Evolutionary conservation across 2,797 vertebrate species (phyloP), one percentile per base, ranked within the genome.

Genomic region (Austrolebias charrua): DNA sequence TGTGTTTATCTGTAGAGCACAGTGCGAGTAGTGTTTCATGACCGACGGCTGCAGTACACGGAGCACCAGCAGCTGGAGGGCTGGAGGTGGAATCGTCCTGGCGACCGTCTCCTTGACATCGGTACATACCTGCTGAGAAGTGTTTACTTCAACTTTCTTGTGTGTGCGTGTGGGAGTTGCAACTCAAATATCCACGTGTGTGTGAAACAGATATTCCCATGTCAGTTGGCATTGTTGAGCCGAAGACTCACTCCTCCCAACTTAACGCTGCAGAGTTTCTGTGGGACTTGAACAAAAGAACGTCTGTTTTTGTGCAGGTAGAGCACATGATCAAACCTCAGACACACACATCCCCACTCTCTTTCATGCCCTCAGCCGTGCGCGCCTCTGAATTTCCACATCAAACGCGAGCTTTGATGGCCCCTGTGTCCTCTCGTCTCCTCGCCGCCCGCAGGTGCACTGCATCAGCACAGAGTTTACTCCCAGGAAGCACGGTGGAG

Each of bases 381-480:
- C 1, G 15, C 43, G 35, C 40, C 13, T 0, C 60, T 33, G 16
- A 54, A 60, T 68, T 60, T 73, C 60, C 67, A 71, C 65, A 74
- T 78, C 66, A 83, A 70, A 74, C 47, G 11, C 67, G 42, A 33
- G 14, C 51, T 80, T 69, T 52, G 42, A 61, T 56, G 35, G 38
- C 35, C 31, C 24, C 56, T 14, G 20, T 4, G 1, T 16, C 0
- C 56, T 55, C 15, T 20, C 7, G 28, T 59, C 52, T 59, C 14
- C 33, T 12, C 38, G 3, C 38, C 38, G 38, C 11, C 58, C 69
- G 63, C 70, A 98, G 96, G 96, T 98, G 54, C 96, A 98, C 83
- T 98, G 96, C 76, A 98, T 98, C 78, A 98, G 96, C 89, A 98
- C 96, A 4, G 96, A 98, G 89, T 98, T 98, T 90, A 98, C 96